These are phyloP conservation scores for Odontamblyopus lacepedii DNA, from an alignment of 2,797 vertebrate species.

Conservation along the genomic window DNA sequence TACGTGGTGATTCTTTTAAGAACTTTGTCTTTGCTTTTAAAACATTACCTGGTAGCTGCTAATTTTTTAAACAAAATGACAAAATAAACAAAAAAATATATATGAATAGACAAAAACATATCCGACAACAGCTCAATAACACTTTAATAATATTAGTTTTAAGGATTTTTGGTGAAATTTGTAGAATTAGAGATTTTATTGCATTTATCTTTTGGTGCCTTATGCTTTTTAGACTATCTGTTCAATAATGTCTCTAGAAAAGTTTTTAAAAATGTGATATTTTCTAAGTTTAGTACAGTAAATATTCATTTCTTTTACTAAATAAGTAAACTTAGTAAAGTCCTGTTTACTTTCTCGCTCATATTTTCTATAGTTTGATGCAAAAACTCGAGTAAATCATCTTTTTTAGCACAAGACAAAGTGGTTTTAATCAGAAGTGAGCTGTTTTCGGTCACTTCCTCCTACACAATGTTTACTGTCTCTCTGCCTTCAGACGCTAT, in stretches of 20 bases:
- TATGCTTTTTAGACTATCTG: background rate
- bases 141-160: background rate
- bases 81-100: background rate
- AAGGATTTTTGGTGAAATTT: background rate
- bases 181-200: background rate
- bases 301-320: too few species aligned
- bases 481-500: constrained; percentile 1
- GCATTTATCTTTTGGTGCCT: background rate
- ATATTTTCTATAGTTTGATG: background rate
- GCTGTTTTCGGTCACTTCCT: background rate
- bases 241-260: background rate
- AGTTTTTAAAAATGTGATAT: too few species aligned
- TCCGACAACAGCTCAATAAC: background rate
- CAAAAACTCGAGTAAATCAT: background rate
- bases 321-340: background rate
- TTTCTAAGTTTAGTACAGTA: too few species aligned
- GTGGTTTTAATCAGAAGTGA: constrained; percentile 22
- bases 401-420: constrained; percentile 8
- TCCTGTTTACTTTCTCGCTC: background rate
- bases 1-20: constrained; percentile 1
- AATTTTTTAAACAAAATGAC: background rate
- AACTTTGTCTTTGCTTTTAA: constrained; percentile 5
- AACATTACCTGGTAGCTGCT: background rate
- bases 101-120: background rate
- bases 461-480: constrained; percentile 9